phyloP scores from a whole-genome alignment of 2,113 vertebrate genomes.

The Ceratotherium simum region DNA sequence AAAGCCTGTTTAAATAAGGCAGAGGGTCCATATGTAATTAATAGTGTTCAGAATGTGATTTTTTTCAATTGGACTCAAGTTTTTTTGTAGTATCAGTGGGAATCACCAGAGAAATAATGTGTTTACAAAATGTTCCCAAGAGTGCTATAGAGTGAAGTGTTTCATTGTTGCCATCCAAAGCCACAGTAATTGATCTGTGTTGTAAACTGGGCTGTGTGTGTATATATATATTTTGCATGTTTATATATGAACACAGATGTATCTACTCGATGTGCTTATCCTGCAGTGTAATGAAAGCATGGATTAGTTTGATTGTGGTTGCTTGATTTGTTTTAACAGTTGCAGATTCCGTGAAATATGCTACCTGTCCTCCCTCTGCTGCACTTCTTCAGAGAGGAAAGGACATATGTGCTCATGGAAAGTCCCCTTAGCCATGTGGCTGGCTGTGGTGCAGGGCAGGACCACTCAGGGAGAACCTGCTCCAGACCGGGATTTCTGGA shows the following conservation, averaged over 20 bases:
- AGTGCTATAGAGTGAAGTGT: background rate
- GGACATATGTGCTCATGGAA: background rate
- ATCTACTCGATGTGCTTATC: background rate
- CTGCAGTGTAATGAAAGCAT: background rate
- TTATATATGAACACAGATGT: background rate
- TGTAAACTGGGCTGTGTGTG: background rate
- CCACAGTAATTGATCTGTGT: background rate
- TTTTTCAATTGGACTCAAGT: background rate
- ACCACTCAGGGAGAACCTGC: background rate
- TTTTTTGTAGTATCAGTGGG: background rate
- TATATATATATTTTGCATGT: background rate
- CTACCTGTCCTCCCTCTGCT: background rate
- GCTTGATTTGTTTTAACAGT: background rate
- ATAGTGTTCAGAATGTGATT: conserved; percentile 15
- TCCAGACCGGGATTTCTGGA: background rate
- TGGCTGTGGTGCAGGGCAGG: background rate
- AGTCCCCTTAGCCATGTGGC: background rate
- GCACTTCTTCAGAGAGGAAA: background rate
- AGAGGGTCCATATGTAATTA: background rate
- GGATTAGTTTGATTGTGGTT: background rate
- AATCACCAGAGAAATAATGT: background rate
- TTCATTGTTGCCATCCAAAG: background rate
- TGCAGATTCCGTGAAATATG: background rate
- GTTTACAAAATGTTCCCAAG: conserved; percentile 34
- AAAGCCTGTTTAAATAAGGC: background rate